Evolutionary conservation across 1,140 invertebrate genomes (phyloP).

Genomic region (Conopomorpha cramerella): DNA sequence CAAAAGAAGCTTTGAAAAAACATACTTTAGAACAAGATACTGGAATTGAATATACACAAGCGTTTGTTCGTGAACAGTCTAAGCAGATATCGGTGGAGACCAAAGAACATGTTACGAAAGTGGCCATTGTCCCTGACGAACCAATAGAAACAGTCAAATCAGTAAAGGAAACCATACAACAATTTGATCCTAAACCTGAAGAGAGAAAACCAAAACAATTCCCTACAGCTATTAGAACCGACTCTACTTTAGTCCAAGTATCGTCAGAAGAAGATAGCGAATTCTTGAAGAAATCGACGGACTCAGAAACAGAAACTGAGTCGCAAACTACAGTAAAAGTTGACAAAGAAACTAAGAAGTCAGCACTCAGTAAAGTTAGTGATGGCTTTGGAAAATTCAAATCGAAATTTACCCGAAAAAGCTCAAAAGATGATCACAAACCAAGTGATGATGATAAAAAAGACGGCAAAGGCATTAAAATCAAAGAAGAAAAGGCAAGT

Average conservation of each 20-base stretch:
- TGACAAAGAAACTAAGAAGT: slow-evolving; percentile 5
- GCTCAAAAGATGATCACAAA: slow-evolving; percentile 65
- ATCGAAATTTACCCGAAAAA: slow-evolving; percentile 5
- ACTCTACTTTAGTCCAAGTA: slow-evolving; percentile 57
- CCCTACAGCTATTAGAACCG: slow-evolving; percentile 46
- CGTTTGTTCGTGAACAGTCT: slow-evolving; percentile 55
- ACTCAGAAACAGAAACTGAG: slow-evolving; percentile 59
- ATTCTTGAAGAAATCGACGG: slow-evolving; percentile 60
- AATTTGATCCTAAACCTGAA: slow-evolving; percentile 41
- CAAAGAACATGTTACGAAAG: slow-evolving; percentile 17
- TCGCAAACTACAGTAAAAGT: slow-evolving; percentile 48
- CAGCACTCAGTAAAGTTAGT: slow-evolving; percentile 2
- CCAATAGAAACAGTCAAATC: slow-evolving; percentile 32
- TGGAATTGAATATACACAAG: slow-evolving; percentile 55
- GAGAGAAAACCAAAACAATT: slow-evolving; percentile 34
- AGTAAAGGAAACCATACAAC: slow-evolving; percentile 48
- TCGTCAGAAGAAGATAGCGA: slow-evolving; percentile 60
- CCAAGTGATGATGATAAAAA: slow-evolving; percentile 57
- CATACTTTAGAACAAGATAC: slow-evolving; percentile 55
- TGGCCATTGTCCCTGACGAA: slow-evolving; percentile 25
- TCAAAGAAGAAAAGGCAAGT: slow-evolving; percentile 25
- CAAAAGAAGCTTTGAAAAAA: slow-evolving; percentile 57
- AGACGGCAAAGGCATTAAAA: slow-evolving; percentile 46
- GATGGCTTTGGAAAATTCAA: slow-evolving; percentile 8
- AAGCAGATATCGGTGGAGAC: slow-evolving; percentile 36